These are phyloP conservation scores for Trissoscelio sp. DNA, from an alignment of 2,888 invertebrate genomes.

Conservation along the genomic window DNA sequence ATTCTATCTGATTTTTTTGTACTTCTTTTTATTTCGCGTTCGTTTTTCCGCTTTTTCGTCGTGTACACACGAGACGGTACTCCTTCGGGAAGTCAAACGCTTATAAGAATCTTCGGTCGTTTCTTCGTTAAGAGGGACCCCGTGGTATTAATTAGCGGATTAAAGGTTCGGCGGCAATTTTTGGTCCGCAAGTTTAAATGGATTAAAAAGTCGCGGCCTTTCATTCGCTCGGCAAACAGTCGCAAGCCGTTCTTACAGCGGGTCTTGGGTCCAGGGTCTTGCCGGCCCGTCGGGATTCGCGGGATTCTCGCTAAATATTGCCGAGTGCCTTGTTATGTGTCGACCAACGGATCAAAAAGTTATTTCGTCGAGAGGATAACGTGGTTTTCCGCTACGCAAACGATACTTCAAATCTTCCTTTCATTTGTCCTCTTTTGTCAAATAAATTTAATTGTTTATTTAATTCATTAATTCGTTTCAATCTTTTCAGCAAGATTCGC, in stretches of 20 bases:
- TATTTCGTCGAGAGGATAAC: slow-evolving; percentile 41
- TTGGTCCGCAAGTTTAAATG: slow-evolving; percentile 62
- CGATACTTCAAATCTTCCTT: not conserved
- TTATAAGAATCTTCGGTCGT: slow-evolving; percentile 70
- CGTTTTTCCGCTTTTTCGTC: slow-evolving; percentile 27
- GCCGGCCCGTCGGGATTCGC: slow-evolving; percentile 38
- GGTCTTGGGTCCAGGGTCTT: slow-evolving; percentile 34
- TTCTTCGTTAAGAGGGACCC: slow-evolving; percentile 73
- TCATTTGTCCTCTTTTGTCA: not conserved
- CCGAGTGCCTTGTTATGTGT: slow-evolving; percentile 55
- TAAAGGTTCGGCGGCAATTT: slow-evolving; percentile 74
- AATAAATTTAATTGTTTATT: not conserved
- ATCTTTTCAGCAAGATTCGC: too few relatives aligned
- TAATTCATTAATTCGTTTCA: too few relatives aligned
- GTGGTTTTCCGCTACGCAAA: slow-evolving; percentile 7
- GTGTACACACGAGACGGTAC: slow-evolving; percentile 61
- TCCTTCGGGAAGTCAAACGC: slow-evolving; percentile 68
- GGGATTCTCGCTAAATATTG: slow-evolving; percentile 33
- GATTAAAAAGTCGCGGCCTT: slow-evolving; percentile 70
- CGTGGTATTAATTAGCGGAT: slow-evolving; percentile 81
- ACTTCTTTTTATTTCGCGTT: not conserved
- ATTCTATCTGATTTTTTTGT: slow-evolving; percentile 30
- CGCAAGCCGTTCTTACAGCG: slow-evolving; percentile 35
- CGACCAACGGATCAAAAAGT: slow-evolving; percentile 46
- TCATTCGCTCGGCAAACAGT: slow-evolving; percentile 58